Percentiles rank a stretch among this genome's conserved stretches.
phyloP scores from a whole-genome alignment of 2,113 vertebrate species.

The Pteropus alecto region DNA sequence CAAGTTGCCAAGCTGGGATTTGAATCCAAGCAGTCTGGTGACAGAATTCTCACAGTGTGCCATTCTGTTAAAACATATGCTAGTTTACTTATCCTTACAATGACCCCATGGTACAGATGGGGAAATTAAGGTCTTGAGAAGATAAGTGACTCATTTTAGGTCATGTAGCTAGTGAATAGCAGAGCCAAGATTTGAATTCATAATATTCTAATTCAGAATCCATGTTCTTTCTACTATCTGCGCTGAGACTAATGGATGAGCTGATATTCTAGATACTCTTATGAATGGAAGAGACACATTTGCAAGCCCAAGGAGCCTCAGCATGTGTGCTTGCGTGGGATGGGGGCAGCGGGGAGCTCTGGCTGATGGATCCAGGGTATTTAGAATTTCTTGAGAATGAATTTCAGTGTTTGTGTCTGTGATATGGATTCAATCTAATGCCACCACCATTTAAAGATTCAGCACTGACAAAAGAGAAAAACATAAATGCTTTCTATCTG shows the following conservation, averaged over 20 bases:
- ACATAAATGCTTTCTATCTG: background rate
- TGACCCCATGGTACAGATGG: background rate
- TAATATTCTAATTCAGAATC: background rate
- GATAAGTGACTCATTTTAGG: background rate
- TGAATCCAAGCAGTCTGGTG: background rate
- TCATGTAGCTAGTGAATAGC: background rate
- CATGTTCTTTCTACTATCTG: background rate
- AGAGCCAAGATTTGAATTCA: background rate
- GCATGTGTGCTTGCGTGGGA: background rate
- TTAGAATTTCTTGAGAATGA: background rate
- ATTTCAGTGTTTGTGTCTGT: background rate
- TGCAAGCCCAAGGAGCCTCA: background rate
- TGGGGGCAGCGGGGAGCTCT: background rate
- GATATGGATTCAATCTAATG: background rate
- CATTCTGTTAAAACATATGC: background rate
- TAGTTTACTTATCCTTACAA: background rate
- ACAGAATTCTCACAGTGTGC: no score
- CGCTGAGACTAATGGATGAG: background rate
- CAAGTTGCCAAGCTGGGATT: background rate
- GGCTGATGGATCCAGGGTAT: background rate
- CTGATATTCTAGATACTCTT: background rate
- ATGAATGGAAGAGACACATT: background rate
- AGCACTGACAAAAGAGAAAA: slow-evolving; percentile 11
- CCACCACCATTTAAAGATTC: background rate
- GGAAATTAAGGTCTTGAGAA: background rate